Conservation (phyloP, 2,797 vertebrate species). For the Myotis findleyi region DNA sequence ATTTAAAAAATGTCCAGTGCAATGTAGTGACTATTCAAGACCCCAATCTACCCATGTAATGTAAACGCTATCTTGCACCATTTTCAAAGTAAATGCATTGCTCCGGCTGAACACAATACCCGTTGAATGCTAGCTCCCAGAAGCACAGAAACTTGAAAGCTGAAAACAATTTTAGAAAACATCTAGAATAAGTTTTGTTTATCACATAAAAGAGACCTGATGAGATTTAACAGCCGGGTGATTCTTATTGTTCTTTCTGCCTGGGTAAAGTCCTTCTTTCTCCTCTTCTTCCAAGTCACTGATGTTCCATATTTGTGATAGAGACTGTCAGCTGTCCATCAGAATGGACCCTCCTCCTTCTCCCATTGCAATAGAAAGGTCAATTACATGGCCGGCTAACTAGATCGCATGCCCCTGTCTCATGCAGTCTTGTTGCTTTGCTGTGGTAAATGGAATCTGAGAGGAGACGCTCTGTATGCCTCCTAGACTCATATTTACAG, state of each 20-base stretch:
- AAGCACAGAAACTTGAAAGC: neutral
- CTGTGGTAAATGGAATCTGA: neutral
- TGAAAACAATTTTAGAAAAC: constrained; percentile 21
- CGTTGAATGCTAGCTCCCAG: neutral
- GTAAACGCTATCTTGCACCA: neutral
- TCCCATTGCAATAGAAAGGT: neutral
- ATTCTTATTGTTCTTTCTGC: neutral
- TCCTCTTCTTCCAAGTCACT: neutral
- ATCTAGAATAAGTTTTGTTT: neutral
- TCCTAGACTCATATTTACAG: neutral
- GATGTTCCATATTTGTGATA: neutral
- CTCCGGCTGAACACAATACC: neutral
- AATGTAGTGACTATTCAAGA: neutral
- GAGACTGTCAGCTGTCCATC: neutral
- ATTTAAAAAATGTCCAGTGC: neutral
- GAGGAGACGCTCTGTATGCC: neutral
- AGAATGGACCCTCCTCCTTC: neutral
- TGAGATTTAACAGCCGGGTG: neutral
- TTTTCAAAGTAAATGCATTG: neutral
- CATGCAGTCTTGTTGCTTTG: neutral
- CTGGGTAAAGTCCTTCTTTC: neutral
- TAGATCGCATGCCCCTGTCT: neutral
- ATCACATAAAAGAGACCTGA: neutral
- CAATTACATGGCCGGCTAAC: neutral
- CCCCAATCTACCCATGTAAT: neutral